Evolutionary conservation across 2,113 vertebrate species (phyloP).

Genomic region (Heterotis niloticus): DNA sequence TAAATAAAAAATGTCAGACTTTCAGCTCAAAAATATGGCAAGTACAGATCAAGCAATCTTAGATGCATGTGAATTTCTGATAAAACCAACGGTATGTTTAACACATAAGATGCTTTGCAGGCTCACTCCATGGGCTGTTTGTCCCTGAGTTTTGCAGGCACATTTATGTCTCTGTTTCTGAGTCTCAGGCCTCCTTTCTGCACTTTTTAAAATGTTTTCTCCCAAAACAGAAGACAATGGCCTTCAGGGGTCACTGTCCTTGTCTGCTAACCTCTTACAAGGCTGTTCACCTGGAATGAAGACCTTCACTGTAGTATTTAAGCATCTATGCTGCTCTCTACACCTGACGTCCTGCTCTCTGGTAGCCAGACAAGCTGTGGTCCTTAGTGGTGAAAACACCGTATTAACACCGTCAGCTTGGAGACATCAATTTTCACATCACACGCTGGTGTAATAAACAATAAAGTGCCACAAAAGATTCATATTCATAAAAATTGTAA

Average conservation of each 20-base stretch:
- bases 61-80: too few species aligned
- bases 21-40: too few species aligned
- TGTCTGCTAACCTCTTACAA: background rate
- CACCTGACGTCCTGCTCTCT: too few species aligned
- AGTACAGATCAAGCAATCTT: too few species aligned
- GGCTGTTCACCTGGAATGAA: background rate
- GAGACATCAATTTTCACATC: conserved; percentile 1
- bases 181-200: background rate
- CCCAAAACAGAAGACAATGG: background rate
- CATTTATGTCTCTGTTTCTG: too few species aligned
- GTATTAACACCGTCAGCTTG: conserved; percentile 8
- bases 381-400: background rate
- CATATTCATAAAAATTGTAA: conserved; percentile 9
- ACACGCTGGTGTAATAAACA: background rate
- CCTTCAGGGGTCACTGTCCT: background rate
- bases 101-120: too few species aligned
- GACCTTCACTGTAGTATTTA: background rate
- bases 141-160: conserved; percentile 2
- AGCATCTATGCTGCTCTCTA: too few species aligned
- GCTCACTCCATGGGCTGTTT: too few species aligned
- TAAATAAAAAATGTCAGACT: too few species aligned
- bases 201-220: background rate
- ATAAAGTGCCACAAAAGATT: background rate
- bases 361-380: too few species aligned
- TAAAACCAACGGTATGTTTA: too few species aligned